Percentiles rank a stretch among this genome's conserved stretches.
Conservation (phyloP, 2,113 vertebrate genomes). For the Manacus vitellinus region DNA sequence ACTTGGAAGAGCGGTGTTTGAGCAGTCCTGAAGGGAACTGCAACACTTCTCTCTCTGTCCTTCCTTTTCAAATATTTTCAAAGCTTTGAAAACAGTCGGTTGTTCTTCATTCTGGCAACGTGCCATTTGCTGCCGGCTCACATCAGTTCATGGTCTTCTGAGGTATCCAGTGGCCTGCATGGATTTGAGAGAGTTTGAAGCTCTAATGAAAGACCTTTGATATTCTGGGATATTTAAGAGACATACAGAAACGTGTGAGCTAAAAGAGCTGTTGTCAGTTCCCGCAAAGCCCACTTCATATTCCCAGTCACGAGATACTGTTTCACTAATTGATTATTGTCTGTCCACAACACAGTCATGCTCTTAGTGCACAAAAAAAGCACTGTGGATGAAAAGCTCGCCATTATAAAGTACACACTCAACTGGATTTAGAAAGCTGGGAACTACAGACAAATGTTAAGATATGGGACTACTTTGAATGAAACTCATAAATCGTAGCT, state of each 20-base stretch:
- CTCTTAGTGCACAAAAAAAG: slow-evolving; percentile 32
- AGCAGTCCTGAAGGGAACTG: slow-evolving; percentile 52
- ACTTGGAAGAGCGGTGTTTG: background rate
- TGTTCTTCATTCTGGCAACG: slow-evolving; percentile 42
- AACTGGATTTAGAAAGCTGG: slow-evolving; percentile 13
- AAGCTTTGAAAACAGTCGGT: slow-evolving; percentile 63
- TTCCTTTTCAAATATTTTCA: slow-evolving; percentile 63
- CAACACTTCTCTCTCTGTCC: slow-evolving; percentile 42
- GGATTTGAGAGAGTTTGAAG: slow-evolving; percentile 35
- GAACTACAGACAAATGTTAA: background rate
- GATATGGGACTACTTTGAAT: background rate
- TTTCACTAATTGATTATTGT: slow-evolving; percentile 56
- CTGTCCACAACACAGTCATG: background rate
- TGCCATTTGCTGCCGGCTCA: slow-evolving; percentile 20
- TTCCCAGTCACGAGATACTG: slow-evolving; percentile 6
- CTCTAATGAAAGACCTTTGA: slow-evolving; percentile 48
- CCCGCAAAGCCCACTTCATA: slow-evolving; percentile 40
- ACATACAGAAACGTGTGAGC: background rate
- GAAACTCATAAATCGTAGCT: slow-evolving; percentile 11
- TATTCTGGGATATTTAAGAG: slow-evolving; percentile 40
- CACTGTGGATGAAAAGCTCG: slow-evolving; percentile 40
- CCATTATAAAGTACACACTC: background rate
- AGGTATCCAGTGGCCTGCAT: slow-evolving; percentile 9
- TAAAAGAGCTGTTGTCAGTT: slow-evolving; percentile 61
- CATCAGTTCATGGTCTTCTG: slow-evolving; percentile 32